phyloP scores from a whole-genome alignment of 2,888 invertebrate species.

The Orthonevra nobilis region DNA sequence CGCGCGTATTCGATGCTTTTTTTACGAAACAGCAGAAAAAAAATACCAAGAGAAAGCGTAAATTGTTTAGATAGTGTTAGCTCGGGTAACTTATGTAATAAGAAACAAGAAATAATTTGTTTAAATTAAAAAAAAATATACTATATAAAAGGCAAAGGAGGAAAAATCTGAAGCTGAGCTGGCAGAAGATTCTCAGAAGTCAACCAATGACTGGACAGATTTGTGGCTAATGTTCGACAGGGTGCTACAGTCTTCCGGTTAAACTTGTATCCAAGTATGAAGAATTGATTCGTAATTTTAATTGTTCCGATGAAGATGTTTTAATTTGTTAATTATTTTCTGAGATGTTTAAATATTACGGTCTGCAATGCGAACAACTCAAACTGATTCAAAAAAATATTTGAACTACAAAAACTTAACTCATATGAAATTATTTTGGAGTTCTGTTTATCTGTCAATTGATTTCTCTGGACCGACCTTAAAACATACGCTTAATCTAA shows the following conservation, averaged over 20 bases:
- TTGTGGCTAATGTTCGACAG: slow-evolving; percentile 2
- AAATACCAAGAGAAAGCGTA: slow-evolving; percentile 54
- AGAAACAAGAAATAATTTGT: neutral
- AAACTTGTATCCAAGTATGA: slow-evolving; percentile 40
- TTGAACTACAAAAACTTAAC: too few relatives aligned
- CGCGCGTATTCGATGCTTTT: too few relatives aligned
- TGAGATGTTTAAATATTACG: too few relatives aligned
- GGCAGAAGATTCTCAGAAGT: slow-evolving; percentile 15
- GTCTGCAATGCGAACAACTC: too few relatives aligned
- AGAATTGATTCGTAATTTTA: too few relatives aligned
- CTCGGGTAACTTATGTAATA: slow-evolving; percentile 35
- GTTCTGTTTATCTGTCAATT: too few relatives aligned
- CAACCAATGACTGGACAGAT: slow-evolving; percentile 7
- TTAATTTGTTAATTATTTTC: too few relatives aligned
- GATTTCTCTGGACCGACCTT: too few relatives aligned
- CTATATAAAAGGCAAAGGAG: neutral
- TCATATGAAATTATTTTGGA: too few relatives aligned
- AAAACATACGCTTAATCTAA: too few relatives aligned
- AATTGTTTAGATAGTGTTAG: slow-evolving; percentile 34
- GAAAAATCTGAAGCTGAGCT: neutral
- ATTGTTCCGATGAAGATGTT: too few relatives aligned
- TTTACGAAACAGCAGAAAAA: slow-evolving; percentile 14
- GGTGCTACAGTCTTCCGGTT: slow-evolving; percentile 29
- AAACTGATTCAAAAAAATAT: too few relatives aligned
- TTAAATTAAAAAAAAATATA: neutral